Evolutionary conservation across 2,888 invertebrate genomes (phyloP), one percentile per base, ranked within the genome.

Genomic region (Glyphotaelius pellucidus): DNA sequence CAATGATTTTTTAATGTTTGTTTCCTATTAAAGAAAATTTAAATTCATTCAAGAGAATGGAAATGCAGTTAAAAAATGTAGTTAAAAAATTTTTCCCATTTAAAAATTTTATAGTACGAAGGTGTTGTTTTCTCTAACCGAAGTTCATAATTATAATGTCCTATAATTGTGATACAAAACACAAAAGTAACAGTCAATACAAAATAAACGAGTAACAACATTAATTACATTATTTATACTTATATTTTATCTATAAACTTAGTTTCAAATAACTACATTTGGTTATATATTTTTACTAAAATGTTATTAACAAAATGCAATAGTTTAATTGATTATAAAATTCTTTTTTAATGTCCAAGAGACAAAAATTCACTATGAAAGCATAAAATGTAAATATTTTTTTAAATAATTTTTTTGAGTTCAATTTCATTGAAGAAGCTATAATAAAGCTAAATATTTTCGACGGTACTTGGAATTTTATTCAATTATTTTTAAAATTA

Each of bases 361-460:
- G 89, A 89, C 89, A 80, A 38, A 80, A 35, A 87, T 89, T 88
- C 14, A 4, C 32, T 88, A 79, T 11, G 47, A 88, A 79, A 88
- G 79, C 88, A 67, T 88, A 35, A 52, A 47, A 12, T 87, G 31
- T n/a, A 87, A 52, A 87, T 67, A 52, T 86, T n/a, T 42, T 31
- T 85, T 42, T 42, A 35, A 25, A 35, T 31, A 83, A 30, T 31
- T 19, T 83, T 83, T 52, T 35, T 90, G 25, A 81, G 52, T 90
- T 90, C 90, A 90, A 90, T 90, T 90, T 42, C 1, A 90, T 90
- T 90, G 90, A 90, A 89, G 25, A 80, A 90, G 81, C 42, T 67
- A 67, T 67, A 42, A 81, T 90, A 90, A 90, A 80, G 90, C 90
- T 90, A 19, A 52, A 31, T 47, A 87, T 87, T 14, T 47, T 87